phyloP scores from a whole-genome alignment of 1,140 invertebrate species.

The Achroia grisella region DNA sequence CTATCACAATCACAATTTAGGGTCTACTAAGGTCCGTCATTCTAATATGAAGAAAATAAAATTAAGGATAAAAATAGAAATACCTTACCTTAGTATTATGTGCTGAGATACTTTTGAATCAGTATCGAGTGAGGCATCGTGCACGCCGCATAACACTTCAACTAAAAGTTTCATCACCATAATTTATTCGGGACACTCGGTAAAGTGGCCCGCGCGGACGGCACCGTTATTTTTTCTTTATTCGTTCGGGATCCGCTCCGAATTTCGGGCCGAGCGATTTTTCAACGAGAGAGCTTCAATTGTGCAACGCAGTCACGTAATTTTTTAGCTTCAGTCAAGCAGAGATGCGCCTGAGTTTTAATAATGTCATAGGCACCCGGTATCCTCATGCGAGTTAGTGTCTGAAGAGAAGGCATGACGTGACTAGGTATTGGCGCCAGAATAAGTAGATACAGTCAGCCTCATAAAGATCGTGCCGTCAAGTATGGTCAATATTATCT shows the following conservation, averaged over 20 bases:
- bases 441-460: no score
- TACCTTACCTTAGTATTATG: background rate
- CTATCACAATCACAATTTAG: no score
- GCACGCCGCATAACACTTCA: constrained; percentile 29
- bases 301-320: constrained; percentile 59
- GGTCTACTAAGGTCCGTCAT: no score
- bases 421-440: constrained; percentile 14
- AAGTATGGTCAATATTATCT: no score
- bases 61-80: no score
- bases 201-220: constrained; percentile 33
- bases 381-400: constrained; percentile 18
- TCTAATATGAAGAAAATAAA: no score
- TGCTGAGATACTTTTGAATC: constrained; percentile 10
- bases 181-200: constrained; percentile 54
- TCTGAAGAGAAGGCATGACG: constrained; percentile 10
- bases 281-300: constrained; percentile 39
- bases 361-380: constrained; percentile 51
- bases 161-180: constrained; percentile 52
- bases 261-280: constrained; percentile 42
- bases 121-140: background rate
- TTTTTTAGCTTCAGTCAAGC: constrained; percentile 53
- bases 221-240: constrained; percentile 50
- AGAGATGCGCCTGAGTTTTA: constrained; percentile 58
- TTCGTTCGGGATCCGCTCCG: constrained; percentile 35
- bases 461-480: no score